These are phyloP conservation scores for Macheiramphus alcinus DNA, from an alignment of 2,113 vertebrate species.

Conservation along the genomic window DNA sequence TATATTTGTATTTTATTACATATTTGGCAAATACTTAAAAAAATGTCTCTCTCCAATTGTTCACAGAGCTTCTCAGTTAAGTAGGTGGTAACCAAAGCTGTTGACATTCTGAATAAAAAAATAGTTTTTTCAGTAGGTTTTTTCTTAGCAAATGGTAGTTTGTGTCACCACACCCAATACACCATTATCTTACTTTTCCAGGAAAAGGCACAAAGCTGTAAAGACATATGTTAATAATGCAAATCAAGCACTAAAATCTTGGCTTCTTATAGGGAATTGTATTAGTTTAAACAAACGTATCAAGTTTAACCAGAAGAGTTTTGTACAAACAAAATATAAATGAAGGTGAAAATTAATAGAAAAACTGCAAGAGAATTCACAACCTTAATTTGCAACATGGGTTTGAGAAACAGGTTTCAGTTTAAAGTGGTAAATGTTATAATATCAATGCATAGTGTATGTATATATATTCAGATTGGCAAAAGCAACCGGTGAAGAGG, in stretches of 20 bases:
- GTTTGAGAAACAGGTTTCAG: not conserved
- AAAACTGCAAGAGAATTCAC: not conserved
- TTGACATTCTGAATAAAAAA: not conserved
- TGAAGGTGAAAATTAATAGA: not conserved
- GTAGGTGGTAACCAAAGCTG: not conserved
- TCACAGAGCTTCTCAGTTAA: not conserved
- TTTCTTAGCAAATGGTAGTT: not conserved
- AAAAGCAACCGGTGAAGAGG: not conserved
- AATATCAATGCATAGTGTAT: not conserved
- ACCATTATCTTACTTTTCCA: not conserved
- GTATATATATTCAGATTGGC: not conserved
- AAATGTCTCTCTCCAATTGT: not conserved
- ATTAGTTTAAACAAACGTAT: not conserved
- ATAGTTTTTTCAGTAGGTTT: not conserved
- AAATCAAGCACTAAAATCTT: not conserved
- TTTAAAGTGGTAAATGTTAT: not conserved
- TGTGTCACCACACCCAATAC: not conserved
- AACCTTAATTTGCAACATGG: not conserved
- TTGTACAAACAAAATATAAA: not conserved
- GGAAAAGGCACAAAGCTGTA: not conserved
- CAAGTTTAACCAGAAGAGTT: not conserved
- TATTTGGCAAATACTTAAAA: not conserved
- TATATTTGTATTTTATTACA: not conserved
- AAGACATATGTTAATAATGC: not conserved
- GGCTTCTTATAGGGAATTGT: not conserved